phyloP scores from a whole-genome alignment of 2,113 vertebrate genomes.

The Clarias magur region DNA sequence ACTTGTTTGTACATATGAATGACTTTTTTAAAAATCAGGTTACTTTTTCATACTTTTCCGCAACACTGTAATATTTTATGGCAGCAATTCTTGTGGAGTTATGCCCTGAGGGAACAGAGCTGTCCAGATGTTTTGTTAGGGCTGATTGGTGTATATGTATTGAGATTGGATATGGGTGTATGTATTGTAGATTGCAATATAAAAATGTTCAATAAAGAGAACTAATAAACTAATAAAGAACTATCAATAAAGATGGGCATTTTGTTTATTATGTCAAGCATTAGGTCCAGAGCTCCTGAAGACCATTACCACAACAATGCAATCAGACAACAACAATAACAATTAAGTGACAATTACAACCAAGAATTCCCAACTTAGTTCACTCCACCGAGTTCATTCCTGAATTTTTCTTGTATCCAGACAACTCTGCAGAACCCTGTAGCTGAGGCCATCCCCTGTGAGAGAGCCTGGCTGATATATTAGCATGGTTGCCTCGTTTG shows the following conservation, averaged over 20 bases:
- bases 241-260: background rate
- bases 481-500: conserved; percentile 39
- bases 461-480: conserved; percentile 20
- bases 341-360: background rate
- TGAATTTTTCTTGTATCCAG: background rate
- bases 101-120: too few species aligned
- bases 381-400: background rate
- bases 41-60: too few species aligned
- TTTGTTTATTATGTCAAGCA: background rate
- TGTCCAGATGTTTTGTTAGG: too few species aligned
- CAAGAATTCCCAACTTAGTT: background rate
- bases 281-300: too few species aligned
- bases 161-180: too few species aligned
- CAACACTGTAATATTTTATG: too few species aligned
- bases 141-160: too few species aligned
- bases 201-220: too few species aligned
- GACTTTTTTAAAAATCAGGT: too few species aligned
- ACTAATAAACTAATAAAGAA: background rate
- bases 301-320: background rate
- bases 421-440: background rate
- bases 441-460: conserved; percentile 11
- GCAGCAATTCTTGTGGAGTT: too few species aligned
- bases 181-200: too few species aligned
- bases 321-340: background rate
- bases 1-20: too few species aligned